A percentile compares a stretch with the other conserved stretches of the same genome.
Evolutionary conservation across 2,797 vertebrate genomes (phyloP).

Genomic region (Tadarida brasiliensis): DNA sequence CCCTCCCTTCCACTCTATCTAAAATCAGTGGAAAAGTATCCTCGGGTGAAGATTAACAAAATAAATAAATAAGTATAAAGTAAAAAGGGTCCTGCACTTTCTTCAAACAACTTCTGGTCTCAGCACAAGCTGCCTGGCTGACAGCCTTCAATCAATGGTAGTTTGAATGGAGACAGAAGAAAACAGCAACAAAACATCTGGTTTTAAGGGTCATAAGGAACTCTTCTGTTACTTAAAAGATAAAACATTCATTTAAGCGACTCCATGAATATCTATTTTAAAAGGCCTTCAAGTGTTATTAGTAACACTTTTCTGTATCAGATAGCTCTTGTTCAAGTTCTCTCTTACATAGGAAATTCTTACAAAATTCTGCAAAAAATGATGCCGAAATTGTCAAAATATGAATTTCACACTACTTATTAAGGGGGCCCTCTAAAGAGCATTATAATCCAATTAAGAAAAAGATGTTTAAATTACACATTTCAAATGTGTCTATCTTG

Average conservation of each 20-base stretch:
- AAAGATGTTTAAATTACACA: constrained; percentile 17
- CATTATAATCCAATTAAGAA: constrained; percentile 55
- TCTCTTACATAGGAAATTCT: constrained; percentile 19
- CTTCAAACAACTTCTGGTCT: background rate
- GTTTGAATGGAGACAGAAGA: background rate
- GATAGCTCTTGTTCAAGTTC: constrained; percentile 36
- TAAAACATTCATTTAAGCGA: constrained; percentile 49
- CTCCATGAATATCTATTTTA: constrained; percentile 47
- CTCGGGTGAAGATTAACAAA: no score
- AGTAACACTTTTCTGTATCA: constrained; percentile 28
- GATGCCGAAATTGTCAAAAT: constrained; percentile 48
- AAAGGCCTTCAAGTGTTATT: constrained; percentile 40
- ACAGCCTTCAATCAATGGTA: background rate
- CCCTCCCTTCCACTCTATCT: no score
- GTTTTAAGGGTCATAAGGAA: constrained; percentile 24
- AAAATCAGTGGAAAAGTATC: no score
- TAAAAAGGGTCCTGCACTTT: background rate
- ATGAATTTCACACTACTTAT: constrained; percentile 33
- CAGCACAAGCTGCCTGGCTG: background rate
- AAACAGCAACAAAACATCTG: constrained; percentile 10
- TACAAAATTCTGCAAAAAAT: constrained; percentile 18
- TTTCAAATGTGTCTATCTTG: constrained; percentile 35
- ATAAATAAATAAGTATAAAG: no score
- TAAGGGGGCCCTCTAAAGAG: constrained; percentile 9
- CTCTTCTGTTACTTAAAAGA: background rate